These are phyloP conservation scores for Euplexia lucipara DNA, from an alignment of 2,888 invertebrate species.

Conservation along the genomic window DNA sequence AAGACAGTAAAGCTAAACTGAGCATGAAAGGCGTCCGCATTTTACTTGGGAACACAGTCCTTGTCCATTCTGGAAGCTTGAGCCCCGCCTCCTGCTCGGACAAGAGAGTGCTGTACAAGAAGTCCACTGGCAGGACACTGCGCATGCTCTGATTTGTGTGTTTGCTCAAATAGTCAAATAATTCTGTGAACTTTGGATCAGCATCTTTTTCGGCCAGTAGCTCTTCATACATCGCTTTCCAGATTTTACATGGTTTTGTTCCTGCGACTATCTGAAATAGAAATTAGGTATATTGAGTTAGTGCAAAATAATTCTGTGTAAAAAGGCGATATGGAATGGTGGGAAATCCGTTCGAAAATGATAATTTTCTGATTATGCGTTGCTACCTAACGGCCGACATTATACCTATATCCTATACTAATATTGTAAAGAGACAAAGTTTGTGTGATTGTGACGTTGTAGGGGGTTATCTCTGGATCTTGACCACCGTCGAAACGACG, in stretches of 20 bases:
- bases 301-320: background rate
- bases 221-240: slow-evolving; percentile 86
- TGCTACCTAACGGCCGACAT: too few species aligned
- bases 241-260: slow-evolving; percentile 82
- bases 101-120: slow-evolving; percentile 93
- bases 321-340: too few species aligned
- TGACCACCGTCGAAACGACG: too few species aligned
- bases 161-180: slow-evolving; percentile 92
- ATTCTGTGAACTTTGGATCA: slow-evolving; percentile 90
- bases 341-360: too few species aligned
- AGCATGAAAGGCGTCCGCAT: slow-evolving; percentile 93
- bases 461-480: too few species aligned
- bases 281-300: slow-evolving; percentile 7
- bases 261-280: slow-evolving; percentile 82
- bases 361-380: too few species aligned
- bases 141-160: slow-evolving; percentile 85
- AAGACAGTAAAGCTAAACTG: slow-evolving; percentile 93
- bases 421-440: too few species aligned
- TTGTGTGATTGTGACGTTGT: too few species aligned
- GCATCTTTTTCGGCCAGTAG: slow-evolving; percentile 85
- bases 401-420: too few species aligned
- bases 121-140: slow-evolving; percentile 93
- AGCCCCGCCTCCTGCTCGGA: slow-evolving; percentile 92
- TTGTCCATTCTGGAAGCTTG: slow-evolving; percentile 94
- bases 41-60: slow-evolving; percentile 92